Evolutionary conservation across 2,888 invertebrate genomes (phyloP).

Genomic region (Heliconius ismenius): DNA sequence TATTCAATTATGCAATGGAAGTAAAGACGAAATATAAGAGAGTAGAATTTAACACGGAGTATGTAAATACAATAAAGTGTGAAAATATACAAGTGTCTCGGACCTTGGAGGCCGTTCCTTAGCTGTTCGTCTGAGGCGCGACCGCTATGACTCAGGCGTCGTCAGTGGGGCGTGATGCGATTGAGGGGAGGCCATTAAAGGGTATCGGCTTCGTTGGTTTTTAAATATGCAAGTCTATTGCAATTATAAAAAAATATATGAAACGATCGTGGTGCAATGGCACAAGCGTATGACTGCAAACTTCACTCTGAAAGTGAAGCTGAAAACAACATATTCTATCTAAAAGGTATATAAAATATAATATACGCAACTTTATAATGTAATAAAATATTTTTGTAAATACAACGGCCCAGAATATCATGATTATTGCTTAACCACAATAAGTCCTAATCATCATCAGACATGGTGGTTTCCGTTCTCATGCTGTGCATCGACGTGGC

Average conservation of each 20-base stretch:
- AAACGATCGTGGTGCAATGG: no score
- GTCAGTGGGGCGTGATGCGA: constrained; percentile 65
- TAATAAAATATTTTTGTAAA: not conserved
- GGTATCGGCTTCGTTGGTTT: constrained; percentile 57
- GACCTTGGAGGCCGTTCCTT: constrained; percentile 34
- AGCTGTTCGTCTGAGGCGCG: constrained; percentile 39
- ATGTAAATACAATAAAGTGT: constrained; percentile 16
- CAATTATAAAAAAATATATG: not conserved
- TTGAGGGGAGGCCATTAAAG: constrained; percentile 69
- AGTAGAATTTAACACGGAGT: not conserved
- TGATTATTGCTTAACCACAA: constrained; percentile 23
- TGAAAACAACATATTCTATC: no score
- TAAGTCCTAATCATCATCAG: constrained; percentile 42
- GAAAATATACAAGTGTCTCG: constrained; percentile 26
- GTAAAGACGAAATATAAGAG: no score
- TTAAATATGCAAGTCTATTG: constrained; percentile 32
- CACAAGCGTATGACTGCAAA: no score
- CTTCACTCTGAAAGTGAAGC: no score
- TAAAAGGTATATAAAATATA: not conserved
- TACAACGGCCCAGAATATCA: not conserved
- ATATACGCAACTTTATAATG: not conserved
- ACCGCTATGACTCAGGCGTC: constrained; percentile 62
- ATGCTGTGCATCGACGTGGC: constrained; percentile 53
- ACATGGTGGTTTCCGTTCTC: constrained; percentile 69
- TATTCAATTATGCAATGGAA: no score